Percentiles rank a stretch among this genome's conserved stretches.
phyloP scores from a whole-genome alignment of 2,797 vertebrate species.

The Limosa lapponica region DNA sequence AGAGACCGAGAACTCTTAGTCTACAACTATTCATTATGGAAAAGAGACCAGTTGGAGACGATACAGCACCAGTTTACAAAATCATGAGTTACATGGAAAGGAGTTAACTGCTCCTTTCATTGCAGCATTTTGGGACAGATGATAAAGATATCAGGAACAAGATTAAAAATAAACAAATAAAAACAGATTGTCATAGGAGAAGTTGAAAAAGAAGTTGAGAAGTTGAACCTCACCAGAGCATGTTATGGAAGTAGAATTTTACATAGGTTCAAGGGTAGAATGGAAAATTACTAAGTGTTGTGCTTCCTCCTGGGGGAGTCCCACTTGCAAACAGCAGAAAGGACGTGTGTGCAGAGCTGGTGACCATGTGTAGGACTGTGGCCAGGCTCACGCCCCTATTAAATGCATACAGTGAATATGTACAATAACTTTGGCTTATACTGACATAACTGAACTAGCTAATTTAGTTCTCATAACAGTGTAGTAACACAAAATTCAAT shows the following conservation, averaged over 20 bases:
- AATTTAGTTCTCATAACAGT: not conserved
- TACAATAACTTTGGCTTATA: not conserved
- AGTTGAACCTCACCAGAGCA: too few relatives aligned
- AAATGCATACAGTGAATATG: not conserved
- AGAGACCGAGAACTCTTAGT: not conserved
- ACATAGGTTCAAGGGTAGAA: not conserved
- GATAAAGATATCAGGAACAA: not conserved
- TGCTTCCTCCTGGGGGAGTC: not conserved
- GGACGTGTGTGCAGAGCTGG: rapidly evolving
- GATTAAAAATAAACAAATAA: not conserved
- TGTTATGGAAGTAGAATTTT: not conserved
- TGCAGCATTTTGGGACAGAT: not conserved
- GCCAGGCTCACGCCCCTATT: not conserved
- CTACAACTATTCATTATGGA: not conserved
- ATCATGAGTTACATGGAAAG: not conserved
- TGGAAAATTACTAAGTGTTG: not conserved
- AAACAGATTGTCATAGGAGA: not conserved
- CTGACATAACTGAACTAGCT: not conserved
- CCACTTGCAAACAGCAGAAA: not conserved
- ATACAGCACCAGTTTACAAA: not conserved
- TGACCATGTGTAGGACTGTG: not conserved
- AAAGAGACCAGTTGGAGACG: not conserved
- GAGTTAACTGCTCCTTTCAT: not conserved
- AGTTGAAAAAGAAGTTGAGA: too few relatives aligned
- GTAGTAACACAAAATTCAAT: not conserved